Percentiles rank a stretch among this genome's conserved stretches.
phyloP scores from a whole-genome alignment of 2,888 invertebrate genomes.

The Drymonia ruficornis region DNA sequence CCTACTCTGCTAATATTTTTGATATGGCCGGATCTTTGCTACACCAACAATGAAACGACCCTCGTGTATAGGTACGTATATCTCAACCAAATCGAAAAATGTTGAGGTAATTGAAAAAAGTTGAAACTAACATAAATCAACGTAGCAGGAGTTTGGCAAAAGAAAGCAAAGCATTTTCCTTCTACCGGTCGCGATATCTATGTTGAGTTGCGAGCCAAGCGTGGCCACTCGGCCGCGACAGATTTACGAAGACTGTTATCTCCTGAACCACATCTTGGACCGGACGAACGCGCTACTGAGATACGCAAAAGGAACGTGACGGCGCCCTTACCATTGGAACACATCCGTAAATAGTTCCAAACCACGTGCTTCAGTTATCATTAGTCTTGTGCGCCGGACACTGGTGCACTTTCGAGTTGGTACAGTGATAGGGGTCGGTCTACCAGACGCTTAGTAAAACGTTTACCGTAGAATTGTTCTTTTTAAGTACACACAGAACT shows the following conservation, averaged over 20 bases:
- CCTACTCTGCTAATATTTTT: too few relatives aligned
- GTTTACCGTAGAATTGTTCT: conserved; percentile 64
- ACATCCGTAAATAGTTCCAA: conserved; percentile 4
- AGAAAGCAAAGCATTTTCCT: conserved; percentile 44
- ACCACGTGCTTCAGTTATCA: not conserved
- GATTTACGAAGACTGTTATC: conserved; percentile 69
- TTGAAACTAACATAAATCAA: conserved; percentile 53
- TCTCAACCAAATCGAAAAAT: not conserved
- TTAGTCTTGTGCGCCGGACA: not conserved
- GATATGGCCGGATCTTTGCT: too few relatives aligned
- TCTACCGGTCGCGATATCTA: conserved; percentile 43
- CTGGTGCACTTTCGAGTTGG: conserved; percentile 4
- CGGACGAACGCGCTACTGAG: conserved; percentile 41
- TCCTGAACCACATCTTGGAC: conserved; percentile 46
- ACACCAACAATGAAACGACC: too few relatives aligned
- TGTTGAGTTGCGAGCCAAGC: conserved; percentile 40
- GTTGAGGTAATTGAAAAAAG: conserved; percentile 4
- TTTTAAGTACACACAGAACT: conserved; percentile 60
- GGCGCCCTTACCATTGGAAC: conserved; percentile 33
- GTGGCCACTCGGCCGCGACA: conserved; percentile 47
- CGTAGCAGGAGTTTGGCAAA: conserved; percentile 49
- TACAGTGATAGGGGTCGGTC: conserved; percentile 37
- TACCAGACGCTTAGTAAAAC: conserved; percentile 54
- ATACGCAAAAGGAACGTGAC: conserved; percentile 42
- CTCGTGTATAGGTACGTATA: not conserved